Evolutionary conservation across 2,888 invertebrate genomes (phyloP), one percentile per base, ranked within the genome.

Genomic region (Falcaria lacertinaria): DNA sequence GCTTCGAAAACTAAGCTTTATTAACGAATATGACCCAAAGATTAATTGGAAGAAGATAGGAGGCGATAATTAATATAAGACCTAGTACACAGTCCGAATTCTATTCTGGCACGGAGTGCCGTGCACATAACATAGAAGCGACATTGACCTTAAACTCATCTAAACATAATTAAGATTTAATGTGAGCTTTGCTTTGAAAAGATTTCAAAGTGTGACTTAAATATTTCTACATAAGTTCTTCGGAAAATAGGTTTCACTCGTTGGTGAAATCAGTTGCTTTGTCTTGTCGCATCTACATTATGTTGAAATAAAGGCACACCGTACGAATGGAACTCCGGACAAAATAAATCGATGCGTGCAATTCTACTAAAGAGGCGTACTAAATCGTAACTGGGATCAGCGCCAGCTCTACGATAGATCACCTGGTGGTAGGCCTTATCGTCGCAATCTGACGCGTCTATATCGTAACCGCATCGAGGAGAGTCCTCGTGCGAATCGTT

Each of bases 341-440:
- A 81, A 86, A 85, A 84, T 75, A 86, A 86, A 85, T 67, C 57
- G 74, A 80, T 80, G 88, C 88, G 88, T 88, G 88, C 88, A 87
- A 64, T 75, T 79, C 83, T 85, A 87, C 84, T 71, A 68, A 75
- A 80, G 71, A 82, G 85, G 85, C 83, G 64, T 72, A 72, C 76
- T 77, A 80, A 63, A 55, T 67, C 71, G 70, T 72, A 67, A 59
- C 60, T 58, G 67, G 76, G 73, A 69, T 60, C 77, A 69, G 77
- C 81, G 82, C 69, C 85, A 74, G 76, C 68, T 70, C 86, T 86
- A 86, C 83, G 77, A 69, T 69, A 68, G 65, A 69, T 81, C 85
- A 89, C 89, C 89, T 89, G 87, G 63, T 77, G 86, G 76, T 82
- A 88, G 64, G 74, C 69, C 78, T 83, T 87, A 78, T 89, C 88